Evolutionary conservation across 2,888 invertebrate genomes (phyloP).

Genomic region (Cheilosia urbana): DNA sequence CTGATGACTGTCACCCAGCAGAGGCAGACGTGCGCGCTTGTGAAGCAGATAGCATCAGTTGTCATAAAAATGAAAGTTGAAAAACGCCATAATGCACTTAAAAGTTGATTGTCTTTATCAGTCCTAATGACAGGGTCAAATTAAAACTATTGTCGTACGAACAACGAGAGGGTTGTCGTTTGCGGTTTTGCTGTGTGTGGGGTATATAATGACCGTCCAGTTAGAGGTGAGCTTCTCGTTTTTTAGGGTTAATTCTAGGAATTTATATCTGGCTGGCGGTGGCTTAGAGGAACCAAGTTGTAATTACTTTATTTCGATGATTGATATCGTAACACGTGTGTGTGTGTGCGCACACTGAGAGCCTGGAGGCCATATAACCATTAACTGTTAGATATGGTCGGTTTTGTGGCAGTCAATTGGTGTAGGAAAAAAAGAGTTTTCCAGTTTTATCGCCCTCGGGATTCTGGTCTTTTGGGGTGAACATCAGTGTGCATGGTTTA

Average conservation of each 20-base stretch:
- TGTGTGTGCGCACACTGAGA: neutral
- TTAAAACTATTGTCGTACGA: slow-evolving; percentile 36
- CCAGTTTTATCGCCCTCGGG: neutral
- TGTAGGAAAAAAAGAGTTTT: neutral
- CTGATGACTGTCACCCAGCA: slow-evolving; percentile 9
- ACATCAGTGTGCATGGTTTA: neutral
- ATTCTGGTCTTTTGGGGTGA: neutral
- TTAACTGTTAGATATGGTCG: slow-evolving; percentile 34
- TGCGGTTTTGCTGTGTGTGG: slow-evolving; percentile 8
- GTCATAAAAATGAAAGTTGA: slow-evolving; percentile 18
- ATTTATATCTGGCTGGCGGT: neutral
- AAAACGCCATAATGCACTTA: slow-evolving; percentile 68
- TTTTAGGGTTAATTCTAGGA: slow-evolving; percentile 23
- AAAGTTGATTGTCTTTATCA: slow-evolving; percentile 60
- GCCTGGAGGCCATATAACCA: slow-evolving; percentile 13
- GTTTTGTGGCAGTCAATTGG: neutral
- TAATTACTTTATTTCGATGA: slow-evolving; percentile 67
- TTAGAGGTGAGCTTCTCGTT: neutral
- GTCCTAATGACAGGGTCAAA: slow-evolving; percentile 65
- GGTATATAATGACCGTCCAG: slow-evolving; percentile 16
- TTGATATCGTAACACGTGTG: slow-evolving; percentile 34
- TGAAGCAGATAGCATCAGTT: slow-evolving; percentile 51
- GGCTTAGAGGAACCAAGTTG: slow-evolving; percentile 3
- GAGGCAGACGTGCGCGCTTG: slow-evolving; percentile 26
- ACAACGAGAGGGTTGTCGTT: slow-evolving; percentile 16